phyloP scores from a whole-genome alignment of 2,888 invertebrate species.

The Morinoia aosen region DNA sequence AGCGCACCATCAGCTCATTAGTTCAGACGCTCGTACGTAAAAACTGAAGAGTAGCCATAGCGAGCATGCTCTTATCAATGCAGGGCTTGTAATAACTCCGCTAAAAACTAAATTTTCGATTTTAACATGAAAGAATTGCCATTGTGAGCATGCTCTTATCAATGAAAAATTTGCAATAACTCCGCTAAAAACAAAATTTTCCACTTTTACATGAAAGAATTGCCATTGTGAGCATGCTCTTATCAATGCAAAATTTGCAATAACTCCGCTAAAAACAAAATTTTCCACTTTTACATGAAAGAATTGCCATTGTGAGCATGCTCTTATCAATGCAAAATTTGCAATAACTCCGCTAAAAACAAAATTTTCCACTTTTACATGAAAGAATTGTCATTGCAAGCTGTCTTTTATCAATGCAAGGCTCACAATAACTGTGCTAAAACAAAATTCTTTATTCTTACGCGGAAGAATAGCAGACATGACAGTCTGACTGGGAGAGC shows the following conservation, averaged over 20 bases:
- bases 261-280: background rate
- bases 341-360: background rate
- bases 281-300: background rate
- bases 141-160: background rate
- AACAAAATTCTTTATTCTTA: background rate
- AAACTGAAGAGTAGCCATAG: background rate
- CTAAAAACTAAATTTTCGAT: background rate
- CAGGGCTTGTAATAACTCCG: background rate
- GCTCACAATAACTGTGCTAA: background rate
- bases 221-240: background rate
- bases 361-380: background rate
- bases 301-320: background rate
- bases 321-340: background rate
- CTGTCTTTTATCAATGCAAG: background rate
- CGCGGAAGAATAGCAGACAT: background rate
- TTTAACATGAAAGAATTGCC: background rate
- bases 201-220: background rate
- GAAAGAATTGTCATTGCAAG: background rate
- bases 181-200: background rate
- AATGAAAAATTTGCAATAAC: background rate
- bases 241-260: background rate
- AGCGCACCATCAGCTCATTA: background rate
- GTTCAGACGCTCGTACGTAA: background rate
- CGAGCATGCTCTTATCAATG: background rate
- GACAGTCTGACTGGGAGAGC: background rate